These are phyloP conservation scores for Poicephalus gulielmi DNA, from an alignment of 2,113 vertebrate genomes.

Conservation along the genomic window DNA sequence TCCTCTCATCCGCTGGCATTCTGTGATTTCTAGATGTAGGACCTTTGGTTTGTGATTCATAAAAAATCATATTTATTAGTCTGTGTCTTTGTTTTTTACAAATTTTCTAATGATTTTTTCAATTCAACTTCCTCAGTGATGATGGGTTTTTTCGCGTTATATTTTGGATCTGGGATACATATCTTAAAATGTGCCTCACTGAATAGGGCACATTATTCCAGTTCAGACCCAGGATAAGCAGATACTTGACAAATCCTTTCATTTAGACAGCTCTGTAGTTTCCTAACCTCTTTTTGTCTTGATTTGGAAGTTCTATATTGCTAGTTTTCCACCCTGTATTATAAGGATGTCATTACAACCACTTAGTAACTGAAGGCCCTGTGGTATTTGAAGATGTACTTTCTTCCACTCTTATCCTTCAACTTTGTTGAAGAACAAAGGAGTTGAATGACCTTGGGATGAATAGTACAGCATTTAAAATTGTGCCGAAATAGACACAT, in stretches of 20 bases:
- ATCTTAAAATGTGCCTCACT: not conserved
- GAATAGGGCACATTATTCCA: not conserved
- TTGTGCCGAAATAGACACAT: not conserved
- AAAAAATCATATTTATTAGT: not conserved
- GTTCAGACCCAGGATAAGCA: not conserved
- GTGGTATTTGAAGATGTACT: not conserved
- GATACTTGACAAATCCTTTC: not conserved
- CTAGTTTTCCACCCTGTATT: not conserved
- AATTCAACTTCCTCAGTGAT: not conserved
- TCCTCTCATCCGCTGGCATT: not conserved
- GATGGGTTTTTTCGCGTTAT: not conserved
- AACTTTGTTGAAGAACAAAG: not conserved
- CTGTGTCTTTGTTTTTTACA: not conserved
- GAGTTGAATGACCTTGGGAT: not conserved
- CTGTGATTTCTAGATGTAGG: not conserved
- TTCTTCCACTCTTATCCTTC: not conserved
- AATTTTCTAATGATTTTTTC: not conserved
- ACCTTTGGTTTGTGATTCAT: not conserved
- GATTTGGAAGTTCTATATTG: not conserved
- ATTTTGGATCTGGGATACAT: not conserved
- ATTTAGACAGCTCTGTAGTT: not conserved
- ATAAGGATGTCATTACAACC: not conserved
- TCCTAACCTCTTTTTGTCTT: not conserved
- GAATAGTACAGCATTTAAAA: not conserved
- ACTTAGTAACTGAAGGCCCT: not conserved